Percentiles rank a stretch among this genome's conserved stretches.
These are phyloP conservation scores for Halichoerus grypus DNA, from an alignment of 2,113 vertebrate species.

Conservation along the genomic window DNA sequence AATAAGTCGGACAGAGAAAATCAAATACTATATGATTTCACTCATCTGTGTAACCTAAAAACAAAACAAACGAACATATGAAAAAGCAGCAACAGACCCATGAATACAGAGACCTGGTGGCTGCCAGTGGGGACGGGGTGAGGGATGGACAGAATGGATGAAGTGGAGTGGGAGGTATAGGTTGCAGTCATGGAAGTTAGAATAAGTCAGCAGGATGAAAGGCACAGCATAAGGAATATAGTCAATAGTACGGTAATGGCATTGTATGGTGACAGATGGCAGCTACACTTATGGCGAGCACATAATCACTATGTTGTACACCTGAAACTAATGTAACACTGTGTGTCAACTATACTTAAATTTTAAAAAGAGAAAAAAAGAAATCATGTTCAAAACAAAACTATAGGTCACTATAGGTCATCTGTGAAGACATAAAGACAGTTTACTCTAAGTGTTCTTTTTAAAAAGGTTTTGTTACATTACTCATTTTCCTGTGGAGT, in stretches of 20 bases:
- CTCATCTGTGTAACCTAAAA: not conserved
- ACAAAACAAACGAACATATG: not conserved
- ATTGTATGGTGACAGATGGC: not conserved
- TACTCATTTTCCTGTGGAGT: not conserved
- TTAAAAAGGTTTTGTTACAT: not conserved
- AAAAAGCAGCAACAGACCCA: not conserved
- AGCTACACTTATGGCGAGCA: not conserved
- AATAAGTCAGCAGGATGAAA: not conserved
- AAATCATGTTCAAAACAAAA: not conserved
- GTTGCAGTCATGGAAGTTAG: not conserved
- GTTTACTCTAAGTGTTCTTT: not conserved
- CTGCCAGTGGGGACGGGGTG: not conserved
- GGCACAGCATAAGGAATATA: not conserved
- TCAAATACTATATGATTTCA: not conserved
- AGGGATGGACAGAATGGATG: not conserved
- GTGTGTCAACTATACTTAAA: not conserved
- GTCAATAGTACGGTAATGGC: not conserved
- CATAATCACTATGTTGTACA: not conserved
- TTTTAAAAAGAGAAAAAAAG: not conserved
- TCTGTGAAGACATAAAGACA: not conserved
- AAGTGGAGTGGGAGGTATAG: not conserved
- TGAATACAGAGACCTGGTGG: not conserved
- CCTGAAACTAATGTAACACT: not conserved
- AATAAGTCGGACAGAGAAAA: not conserved
- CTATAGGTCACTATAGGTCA: not conserved